Percentiles rank a stretch among this genome's conserved stretches.
phyloP scores from a whole-genome alignment of 2,797 vertebrate species.

The Microcaecilia unicolor region DNA sequence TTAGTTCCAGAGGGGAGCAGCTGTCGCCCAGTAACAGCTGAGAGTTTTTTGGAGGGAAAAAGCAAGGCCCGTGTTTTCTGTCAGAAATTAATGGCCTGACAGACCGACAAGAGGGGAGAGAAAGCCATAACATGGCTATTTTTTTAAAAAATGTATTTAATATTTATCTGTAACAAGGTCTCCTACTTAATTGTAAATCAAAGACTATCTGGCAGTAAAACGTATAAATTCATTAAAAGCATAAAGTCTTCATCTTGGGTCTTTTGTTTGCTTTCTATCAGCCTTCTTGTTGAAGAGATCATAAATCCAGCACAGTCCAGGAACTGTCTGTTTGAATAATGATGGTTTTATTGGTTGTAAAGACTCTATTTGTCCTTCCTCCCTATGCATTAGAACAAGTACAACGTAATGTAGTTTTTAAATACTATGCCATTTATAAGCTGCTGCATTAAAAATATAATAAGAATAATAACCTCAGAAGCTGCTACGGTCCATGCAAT shows the following conservation, averaged over 20 bases:
- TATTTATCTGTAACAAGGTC: not conserved
- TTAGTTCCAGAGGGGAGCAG: conserved; percentile 50
- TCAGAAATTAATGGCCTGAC: conserved; percentile 37
- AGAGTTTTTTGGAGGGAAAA: conserved; percentile 40
- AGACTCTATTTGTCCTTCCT: not conserved
- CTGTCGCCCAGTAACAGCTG: conserved; percentile 58
- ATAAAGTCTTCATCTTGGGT: not conserved
- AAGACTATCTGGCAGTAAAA: conserved; percentile 16
- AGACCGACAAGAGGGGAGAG: conserved; percentile 16
- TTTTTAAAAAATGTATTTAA: not conserved
- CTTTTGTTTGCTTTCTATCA: conserved; percentile 3
- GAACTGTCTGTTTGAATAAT: not conserved
- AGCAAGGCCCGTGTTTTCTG: conserved; percentile 28
- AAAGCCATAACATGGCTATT: conserved; percentile 10
- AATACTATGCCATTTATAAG: not conserved
- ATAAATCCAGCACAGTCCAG: conserved; percentile 3
- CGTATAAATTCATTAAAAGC: conserved; percentile 15
- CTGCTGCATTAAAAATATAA: no score
- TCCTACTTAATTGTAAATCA: conserved; percentile 23
- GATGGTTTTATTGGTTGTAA: conserved; percentile 1
- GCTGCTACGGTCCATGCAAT: no score
- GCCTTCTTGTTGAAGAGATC: not conserved
- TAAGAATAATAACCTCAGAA: no score
- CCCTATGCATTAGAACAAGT: not conserved
- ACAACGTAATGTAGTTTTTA: not conserved